phyloP scores from a whole-genome alignment of 2,113 vertebrate species.

The Ceyx melanurus region DNA sequence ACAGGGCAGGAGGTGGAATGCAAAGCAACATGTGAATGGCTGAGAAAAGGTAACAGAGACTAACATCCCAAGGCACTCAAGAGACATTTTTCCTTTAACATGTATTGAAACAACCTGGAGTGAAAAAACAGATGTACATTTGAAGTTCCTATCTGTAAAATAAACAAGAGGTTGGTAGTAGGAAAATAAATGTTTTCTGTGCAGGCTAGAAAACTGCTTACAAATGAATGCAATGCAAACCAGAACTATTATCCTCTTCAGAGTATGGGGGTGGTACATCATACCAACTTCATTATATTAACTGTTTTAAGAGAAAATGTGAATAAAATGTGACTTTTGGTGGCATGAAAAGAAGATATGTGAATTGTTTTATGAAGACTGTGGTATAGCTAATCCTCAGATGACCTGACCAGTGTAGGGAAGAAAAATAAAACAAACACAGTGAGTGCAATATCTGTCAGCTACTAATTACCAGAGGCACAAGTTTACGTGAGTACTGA shows the following conservation, averaged over 20 bases:
- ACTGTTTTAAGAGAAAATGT: neutral
- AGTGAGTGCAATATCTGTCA: neutral
- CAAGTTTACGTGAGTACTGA: neutral
- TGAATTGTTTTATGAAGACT: neutral
- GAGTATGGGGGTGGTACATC: neutral
- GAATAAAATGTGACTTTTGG: neutral
- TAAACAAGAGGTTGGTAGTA: neutral
- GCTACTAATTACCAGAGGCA: neutral
- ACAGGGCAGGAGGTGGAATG: neutral
- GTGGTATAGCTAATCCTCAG: neutral
- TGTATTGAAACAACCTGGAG: constrained; percentile 13
- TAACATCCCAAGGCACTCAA: neutral
- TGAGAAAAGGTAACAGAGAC: neutral
- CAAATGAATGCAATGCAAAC: neutral
- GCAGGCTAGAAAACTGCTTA: neutral
- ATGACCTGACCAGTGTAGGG: neutral
- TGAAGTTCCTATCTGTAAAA: neutral
- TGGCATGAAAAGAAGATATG: neutral
- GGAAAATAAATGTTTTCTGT: neutral
- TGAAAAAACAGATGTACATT: neutral
- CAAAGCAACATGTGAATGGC: neutral
- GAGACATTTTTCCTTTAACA: neutral
- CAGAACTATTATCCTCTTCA: neutral
- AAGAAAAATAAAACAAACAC: neutral
- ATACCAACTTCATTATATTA: neutral